Evolutionary conservation across 2,888 invertebrate species (phyloP), one percentile per base, ranked within the genome.

Genomic region (Onchidella celtica): DNA sequence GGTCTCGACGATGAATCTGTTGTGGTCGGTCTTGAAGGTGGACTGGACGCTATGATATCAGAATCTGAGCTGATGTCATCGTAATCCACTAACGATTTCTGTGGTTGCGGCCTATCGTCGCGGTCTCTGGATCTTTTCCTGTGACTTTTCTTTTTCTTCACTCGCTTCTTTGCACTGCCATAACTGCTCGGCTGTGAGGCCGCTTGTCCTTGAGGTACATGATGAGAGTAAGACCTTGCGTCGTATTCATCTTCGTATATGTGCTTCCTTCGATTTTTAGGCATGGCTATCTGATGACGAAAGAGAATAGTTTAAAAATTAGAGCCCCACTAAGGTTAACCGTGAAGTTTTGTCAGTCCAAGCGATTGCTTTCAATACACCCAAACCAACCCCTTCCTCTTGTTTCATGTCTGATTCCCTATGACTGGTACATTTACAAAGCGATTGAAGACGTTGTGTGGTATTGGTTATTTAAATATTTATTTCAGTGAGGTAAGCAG

Each of bases 61-160:
- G 89, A 89, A 77, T 90, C 91, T n/a, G 90, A 90, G 85, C 89
- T 90, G 27, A 91, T 88, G 81, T 90, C 90, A 84, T 91, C 91
- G 79, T 91, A 91, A 55, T 86, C 90, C 2, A 89, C 89, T 69
- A 90, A 72, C 1, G 87, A 85, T 77, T 89, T 88, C 66, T 86
- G 88, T 79, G 86, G 85, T n/a, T 32, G 75, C 24, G 76, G 69
- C 34, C 75, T 74, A 3, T 84, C 76, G 27, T 68, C 65, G 6
- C 80, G 66, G 29, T 82, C 84, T 68, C 66, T 82, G 27, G 79
- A 77, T 66, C 80, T 70, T 57, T 75, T 80, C 36, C 70, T 74
- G 55, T 68, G 61, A 36, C 75, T 74, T 57, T 84, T 81, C 68
- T 84, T 84, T 65, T 85, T 83, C 75, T 81, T 84, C 78, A n/a